Conservation (phyloP, 2,113 vertebrate species). For the Leiothrix lutea region DNA sequence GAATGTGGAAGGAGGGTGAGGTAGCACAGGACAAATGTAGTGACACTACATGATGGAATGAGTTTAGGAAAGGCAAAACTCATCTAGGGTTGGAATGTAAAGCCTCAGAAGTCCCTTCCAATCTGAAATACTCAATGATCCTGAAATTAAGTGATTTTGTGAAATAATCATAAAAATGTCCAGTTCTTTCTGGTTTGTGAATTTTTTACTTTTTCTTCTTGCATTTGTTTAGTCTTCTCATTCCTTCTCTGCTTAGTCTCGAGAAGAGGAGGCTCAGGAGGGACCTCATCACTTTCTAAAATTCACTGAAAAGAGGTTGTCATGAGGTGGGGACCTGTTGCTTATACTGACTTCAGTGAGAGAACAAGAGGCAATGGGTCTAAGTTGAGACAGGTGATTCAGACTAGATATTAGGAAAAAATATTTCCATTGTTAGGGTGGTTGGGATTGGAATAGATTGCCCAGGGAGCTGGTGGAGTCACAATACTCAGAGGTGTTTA, state of each 20-base stretch:
- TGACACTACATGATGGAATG: no score
- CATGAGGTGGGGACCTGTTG: neutral
- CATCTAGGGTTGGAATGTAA: no score
- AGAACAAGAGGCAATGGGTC: neutral
- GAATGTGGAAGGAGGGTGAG: no score
- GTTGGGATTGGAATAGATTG: neutral
- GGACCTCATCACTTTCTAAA: accelerated
- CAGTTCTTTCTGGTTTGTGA: neutral
- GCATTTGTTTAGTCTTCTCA: neutral
- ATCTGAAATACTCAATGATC: neutral
- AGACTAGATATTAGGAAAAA: neutral
- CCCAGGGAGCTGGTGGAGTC: no score
- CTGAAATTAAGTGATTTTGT: neutral
- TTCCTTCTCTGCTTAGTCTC: neutral
- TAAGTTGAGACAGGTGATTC: neutral
- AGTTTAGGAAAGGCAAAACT: no score
- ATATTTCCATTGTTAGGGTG: neutral
- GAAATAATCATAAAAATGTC: neutral
- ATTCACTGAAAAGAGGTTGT: neutral
- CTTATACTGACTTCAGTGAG: neutral
- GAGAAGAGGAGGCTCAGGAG: neutral
- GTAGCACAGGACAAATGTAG: no score
- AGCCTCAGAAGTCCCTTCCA: no score
- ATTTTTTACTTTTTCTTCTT: neutral
- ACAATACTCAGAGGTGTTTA: neutral